Evolutionary conservation across 2,113 vertebrate species (phyloP).

Genomic region (Podiceps cristatus): DNA sequence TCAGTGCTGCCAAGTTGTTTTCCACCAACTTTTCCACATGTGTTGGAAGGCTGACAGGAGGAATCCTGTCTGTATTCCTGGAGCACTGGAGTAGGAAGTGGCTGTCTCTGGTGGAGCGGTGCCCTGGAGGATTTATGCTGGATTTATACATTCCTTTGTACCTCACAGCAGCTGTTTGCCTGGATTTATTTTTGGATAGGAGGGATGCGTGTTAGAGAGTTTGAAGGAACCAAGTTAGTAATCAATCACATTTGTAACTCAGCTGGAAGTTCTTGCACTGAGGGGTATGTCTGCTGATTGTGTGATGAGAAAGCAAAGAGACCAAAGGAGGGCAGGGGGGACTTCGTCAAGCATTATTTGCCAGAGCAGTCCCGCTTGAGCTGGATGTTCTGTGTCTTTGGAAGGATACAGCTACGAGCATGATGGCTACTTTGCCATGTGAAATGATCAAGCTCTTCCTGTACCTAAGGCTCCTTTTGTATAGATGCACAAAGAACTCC

Average conservation of each 20-base stretch:
- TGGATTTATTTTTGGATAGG: constrained; percentile 25
- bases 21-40: neutral
- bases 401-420: neutral
- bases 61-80: neutral
- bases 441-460: neutral
- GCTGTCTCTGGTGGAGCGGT: neutral
- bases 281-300: neutral
- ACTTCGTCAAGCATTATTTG: neutral
- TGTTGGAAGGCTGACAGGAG: neutral
- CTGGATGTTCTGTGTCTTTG: neutral
- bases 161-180: constrained; percentile 27
- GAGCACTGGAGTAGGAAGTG: neutral
- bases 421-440: neutral
- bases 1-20: neutral
- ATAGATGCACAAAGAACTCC: neutral
- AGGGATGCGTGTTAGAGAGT: neutral
- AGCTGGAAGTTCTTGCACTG: neutral
- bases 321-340: neutral
- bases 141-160: constrained; percentile 12
- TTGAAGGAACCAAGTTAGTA: constrained; percentile 12
- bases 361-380: constrained; percentile 13
- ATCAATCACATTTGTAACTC: constrained; percentile 24
- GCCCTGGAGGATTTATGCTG: neutral
- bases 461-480: neutral
- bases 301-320: constrained; percentile 35